Evolutionary conservation across 1,140 invertebrate species (phyloP).

Genomic region (Caenorhabditis remanei): DNA sequence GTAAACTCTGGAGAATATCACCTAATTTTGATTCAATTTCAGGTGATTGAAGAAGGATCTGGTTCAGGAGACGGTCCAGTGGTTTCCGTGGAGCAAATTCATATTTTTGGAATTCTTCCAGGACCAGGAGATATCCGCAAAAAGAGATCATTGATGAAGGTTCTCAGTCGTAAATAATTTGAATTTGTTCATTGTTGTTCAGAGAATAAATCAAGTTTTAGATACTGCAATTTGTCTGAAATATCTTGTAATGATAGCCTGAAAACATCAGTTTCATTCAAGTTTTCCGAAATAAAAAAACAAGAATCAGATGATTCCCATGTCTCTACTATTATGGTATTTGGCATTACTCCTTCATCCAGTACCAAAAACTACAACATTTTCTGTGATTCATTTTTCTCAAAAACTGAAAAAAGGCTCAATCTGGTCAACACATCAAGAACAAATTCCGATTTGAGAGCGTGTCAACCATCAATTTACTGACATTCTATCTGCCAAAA

Average conservation of each 20-base stretch:
- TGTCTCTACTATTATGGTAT: too few relatives aligned
- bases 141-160: conserved; percentile 7
- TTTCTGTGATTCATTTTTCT: background rate
- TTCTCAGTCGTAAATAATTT: conserved; percentile 16
- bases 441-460: background rate
- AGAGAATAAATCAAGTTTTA: background rate
- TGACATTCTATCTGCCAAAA: background rate
- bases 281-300: too few relatives aligned
- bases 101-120: conserved; percentile 41
- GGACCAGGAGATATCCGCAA: conserved; percentile 46
- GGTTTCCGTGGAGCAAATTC: background rate
- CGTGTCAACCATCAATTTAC: background rate
- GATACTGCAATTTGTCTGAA: background rate
- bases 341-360: too few relatives aligned
- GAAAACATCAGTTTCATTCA: too few relatives aligned
- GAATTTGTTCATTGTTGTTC: background rate
- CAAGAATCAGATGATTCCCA: too few relatives aligned
- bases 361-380: background rate
- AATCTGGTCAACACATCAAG: background rate
- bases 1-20: background rate
- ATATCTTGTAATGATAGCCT: too few relatives aligned
- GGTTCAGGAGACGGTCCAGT: background rate
- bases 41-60: background rate
- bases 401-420: too few relatives aligned
- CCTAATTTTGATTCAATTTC: background rate